Evolutionary conservation across 1,140 invertebrate genomes (phyloP), one percentile per base, ranked within the genome.

Genomic region (Orius insidiosus): DNA sequence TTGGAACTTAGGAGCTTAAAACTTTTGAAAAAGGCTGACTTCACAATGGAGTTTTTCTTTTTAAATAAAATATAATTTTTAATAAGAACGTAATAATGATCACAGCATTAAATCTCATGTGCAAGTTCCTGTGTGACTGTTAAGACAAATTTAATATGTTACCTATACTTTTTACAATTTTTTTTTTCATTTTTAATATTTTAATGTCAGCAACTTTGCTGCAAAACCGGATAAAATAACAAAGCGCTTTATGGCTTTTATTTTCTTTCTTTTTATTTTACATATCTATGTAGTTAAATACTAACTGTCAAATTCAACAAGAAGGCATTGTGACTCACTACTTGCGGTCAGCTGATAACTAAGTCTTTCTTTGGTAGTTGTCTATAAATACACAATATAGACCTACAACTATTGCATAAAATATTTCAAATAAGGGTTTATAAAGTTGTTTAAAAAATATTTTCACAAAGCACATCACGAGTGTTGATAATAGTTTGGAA

Each of bases 281-380:
- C 39, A 15, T 34, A 30, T 34, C 5, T 40, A 43, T 48, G 38
- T 47, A 47, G 46, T 48, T 48, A 48, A 10, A 41, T 36, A 43
- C 46, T 48, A 48, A 48, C 35, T 48, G 47, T 48, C 39, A 50
- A 50, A 18, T 49, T 49, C 36, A 50, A 50, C 49, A 50, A 45
- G 49, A 50, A 50, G 49, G 49, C 49, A 50, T 35, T 50, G 41
- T 37, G 43, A 50, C 45, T 50, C 49, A 47, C 49, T 50, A 50
- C 37, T 33, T 40, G 37, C 38, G 42, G 43, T 50, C 49, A 50
- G 44, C 43, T 50, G 49, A 50, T n/a, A 46, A 46, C 49, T 50
- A 50, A 46, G 44, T 50, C 49, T 50, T 50, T 19, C 44, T 34
- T 24, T 10, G 36, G 45, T 11, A 19, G 35, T 31, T 14, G 31